Evolutionary conservation across 2,888 invertebrate species (phyloP).

Genomic region (Amphipoea lucens): DNA sequence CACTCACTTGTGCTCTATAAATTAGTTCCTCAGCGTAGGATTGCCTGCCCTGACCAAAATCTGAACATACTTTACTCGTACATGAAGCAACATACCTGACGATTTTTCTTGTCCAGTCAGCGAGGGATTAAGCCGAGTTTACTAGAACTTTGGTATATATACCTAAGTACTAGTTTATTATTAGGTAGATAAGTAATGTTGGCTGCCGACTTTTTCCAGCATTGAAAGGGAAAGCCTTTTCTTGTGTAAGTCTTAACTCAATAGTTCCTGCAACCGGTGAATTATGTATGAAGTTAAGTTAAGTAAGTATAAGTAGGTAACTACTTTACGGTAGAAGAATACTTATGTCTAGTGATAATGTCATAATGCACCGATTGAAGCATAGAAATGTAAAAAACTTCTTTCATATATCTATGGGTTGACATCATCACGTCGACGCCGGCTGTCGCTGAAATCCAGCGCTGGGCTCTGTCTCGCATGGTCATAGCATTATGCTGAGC

Average conservation of each 20-base stretch:
- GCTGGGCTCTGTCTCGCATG: background rate
- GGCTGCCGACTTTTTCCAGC: background rate
- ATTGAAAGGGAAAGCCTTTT: conserved; percentile 43
- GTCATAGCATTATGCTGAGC: background rate
- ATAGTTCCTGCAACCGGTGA: conserved; percentile 10
- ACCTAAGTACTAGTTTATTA: too few species aligned
- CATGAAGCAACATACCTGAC: background rate
- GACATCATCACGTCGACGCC: background rate
- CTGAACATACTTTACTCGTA: background rate
- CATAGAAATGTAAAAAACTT: too few species aligned
- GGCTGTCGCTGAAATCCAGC: background rate
- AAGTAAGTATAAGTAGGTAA: too few species aligned
- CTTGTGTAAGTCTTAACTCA: conserved; percentile 11
- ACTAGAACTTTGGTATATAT: background rate
- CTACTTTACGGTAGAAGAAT: conserved; percentile 26
- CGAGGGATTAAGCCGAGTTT: background rate
- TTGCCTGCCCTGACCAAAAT: background rate
- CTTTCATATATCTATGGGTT: background rate
- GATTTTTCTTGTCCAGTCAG: background rate
- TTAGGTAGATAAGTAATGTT: background rate
- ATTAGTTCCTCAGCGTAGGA: background rate
- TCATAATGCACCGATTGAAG: conserved; percentile 4
- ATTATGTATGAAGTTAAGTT: conserved; percentile 40
- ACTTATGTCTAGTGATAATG: conserved; percentile 23
- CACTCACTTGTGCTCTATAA: background rate